Evolutionary conservation across 2,113 vertebrate species (phyloP).

Genomic region (Columbina picui): DNA sequence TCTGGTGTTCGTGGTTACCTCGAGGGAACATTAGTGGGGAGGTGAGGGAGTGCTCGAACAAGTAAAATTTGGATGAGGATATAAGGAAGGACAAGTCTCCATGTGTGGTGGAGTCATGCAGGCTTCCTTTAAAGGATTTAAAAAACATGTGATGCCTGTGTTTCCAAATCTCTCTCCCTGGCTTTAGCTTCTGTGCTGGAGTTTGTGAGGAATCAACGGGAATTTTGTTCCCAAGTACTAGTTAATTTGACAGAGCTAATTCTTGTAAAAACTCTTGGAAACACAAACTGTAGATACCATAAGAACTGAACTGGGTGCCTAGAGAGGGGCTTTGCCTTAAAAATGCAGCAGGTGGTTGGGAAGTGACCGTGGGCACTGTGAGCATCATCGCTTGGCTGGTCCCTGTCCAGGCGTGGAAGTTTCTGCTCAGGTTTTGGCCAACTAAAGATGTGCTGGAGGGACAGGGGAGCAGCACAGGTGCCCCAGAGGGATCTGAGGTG

Average conservation of each 20-base stretch:
- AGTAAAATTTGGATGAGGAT: not conserved
- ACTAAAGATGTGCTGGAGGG: not conserved
- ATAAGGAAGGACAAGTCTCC: not conserved
- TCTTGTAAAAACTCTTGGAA: not conserved
- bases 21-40: not conserved
- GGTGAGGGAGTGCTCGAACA: not conserved
- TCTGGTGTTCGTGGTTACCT: not conserved
- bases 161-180: not conserved
- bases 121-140: not conserved
- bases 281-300: not conserved
- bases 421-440: not conserved
- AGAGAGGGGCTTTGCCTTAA: not conserved
- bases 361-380: not conserved
- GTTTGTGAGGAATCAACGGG: not conserved
- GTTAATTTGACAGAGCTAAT: not conserved
- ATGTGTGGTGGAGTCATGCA: not conserved
- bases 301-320: not conserved
- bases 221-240: not conserved
- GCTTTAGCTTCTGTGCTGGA: not conserved
- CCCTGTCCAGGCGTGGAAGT: rapidly evolving
- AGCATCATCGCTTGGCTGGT: not conserved
- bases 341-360: not conserved
- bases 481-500: not conserved
- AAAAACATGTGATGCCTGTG: not conserved
- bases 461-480: not conserved